These are phyloP conservation scores for Parambassis ranga DNA, from an alignment of 2,797 vertebrate genomes.

Conservation along the genomic window DNA sequence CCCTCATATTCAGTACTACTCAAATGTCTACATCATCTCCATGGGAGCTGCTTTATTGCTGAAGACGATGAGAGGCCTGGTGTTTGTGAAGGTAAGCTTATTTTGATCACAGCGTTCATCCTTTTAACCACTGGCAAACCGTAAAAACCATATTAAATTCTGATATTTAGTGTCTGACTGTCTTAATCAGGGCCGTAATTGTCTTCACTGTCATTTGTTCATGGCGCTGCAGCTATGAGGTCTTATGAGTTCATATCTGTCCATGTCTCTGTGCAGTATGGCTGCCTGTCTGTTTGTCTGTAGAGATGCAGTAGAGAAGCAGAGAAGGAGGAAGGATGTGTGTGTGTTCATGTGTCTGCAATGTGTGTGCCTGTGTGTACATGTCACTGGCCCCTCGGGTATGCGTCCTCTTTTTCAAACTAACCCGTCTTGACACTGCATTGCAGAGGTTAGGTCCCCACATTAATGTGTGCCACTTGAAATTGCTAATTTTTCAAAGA, in stretches of 20 bases:
- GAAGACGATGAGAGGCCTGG: constrained; percentile 81
- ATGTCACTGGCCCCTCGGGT: constrained; percentile 52
- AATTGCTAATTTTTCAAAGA: constrained; percentile 77
- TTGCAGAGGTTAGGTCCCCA: constrained; percentile 68
- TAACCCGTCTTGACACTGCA: constrained; percentile 73
- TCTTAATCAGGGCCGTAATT: constrained; percentile 43
- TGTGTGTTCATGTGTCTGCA: constrained; percentile 1
- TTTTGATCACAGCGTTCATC: neutral
- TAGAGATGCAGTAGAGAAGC: neutral
- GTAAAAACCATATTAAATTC: neutral
- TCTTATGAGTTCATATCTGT: constrained; percentile 72
- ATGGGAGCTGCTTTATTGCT: constrained; percentile 80
- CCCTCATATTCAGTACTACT: constrained; percentile 80
- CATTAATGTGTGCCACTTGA: constrained; percentile 74
- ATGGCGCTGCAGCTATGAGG: too few species aligned
- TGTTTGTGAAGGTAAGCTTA: constrained; percentile 83
- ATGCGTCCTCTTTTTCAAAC: constrained; percentile 55
- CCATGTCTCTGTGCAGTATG: constrained; percentile 25
- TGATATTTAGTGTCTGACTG: constrained; percentile 6
- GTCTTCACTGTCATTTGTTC: constrained; percentile 53
- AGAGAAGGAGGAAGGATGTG: constrained; percentile 4
- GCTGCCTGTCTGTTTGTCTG: constrained; percentile 7
- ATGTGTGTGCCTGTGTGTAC: neutral
- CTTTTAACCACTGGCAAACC: constrained; percentile 2
- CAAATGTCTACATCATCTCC: constrained; percentile 77